Conservation (phyloP, 1,140 invertebrate genomes). For the Charaxes varanes region DNA sequence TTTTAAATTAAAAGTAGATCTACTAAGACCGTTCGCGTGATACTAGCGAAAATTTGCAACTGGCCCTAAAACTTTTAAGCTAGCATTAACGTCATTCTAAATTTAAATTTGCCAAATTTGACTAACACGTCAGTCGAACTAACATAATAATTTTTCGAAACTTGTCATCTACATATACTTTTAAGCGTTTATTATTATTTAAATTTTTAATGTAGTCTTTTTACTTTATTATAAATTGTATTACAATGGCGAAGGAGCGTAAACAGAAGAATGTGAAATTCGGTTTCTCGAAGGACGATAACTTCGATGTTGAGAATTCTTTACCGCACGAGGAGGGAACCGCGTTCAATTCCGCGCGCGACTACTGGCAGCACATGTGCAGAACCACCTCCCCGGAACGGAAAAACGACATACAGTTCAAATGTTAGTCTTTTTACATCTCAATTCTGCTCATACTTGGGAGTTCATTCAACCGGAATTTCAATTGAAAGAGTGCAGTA, state of each 20-base stretch:
- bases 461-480: too few relatives aligned
- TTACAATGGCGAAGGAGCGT: slow-evolving; percentile 43
- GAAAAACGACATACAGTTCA: slow-evolving; percentile 25
- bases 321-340: slow-evolving; percentile 29
- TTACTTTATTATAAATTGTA: slow-evolving; percentile 16
- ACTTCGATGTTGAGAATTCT: slow-evolving; percentile 30
- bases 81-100: too few relatives aligned
- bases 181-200: slow-evolving; percentile 33
- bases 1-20: too few relatives aligned
- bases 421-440: slow-evolving; percentile 15
- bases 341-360: slow-evolving; percentile 38
- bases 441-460: too few relatives aligned
- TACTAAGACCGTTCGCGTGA: too few relatives aligned
- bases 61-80: too few relatives aligned
- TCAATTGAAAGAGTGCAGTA: too few relatives aligned
- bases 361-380: slow-evolving; percentile 56
- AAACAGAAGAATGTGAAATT: slow-evolving; percentile 54
- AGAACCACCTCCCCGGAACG: slow-evolving; percentile 13
- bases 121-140: not conserved
- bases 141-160: slow-evolving; percentile 9
- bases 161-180: slow-evolving; percentile 24
- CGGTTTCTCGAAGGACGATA: slow-evolving; percentile 50
- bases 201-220: slow-evolving; percentile 39
- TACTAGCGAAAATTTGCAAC: too few relatives aligned
- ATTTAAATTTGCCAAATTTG: slow-evolving; percentile 6